phyloP scores from a whole-genome alignment of 2,797 vertebrate genomes.

The Sebastes miniatus region DNA sequence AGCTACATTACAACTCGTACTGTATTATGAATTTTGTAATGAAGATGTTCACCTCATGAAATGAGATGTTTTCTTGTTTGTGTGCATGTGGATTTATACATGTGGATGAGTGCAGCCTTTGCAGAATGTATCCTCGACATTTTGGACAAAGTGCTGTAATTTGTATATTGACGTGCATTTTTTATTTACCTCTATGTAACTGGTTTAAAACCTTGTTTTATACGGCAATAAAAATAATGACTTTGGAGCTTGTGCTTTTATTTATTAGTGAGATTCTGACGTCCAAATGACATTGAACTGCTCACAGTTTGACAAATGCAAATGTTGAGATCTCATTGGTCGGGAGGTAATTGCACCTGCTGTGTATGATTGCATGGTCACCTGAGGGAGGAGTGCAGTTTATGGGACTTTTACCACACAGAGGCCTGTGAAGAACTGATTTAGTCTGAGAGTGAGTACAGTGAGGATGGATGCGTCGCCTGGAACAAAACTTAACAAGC shows the following conservation, averaged over 20 bases:
- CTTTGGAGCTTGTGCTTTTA: slow-evolving; percentile 6
- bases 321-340: slow-evolving; percentile 45
- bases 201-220: slow-evolving; percentile 22
- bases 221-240: slow-evolving; percentile 48
- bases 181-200: slow-evolving; percentile 33
- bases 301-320: not conserved
- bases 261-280: not conserved
- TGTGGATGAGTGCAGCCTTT: slow-evolving; percentile 12
- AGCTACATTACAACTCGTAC: slow-evolving; percentile 35
- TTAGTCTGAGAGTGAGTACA: not conserved
- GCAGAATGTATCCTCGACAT: slow-evolving; percentile 17
- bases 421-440: not conserved
- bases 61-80: slow-evolving; percentile 41
- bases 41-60: slow-evolving; percentile 40
- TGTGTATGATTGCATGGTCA: slow-evolving; percentile 13
- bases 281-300: slow-evolving; percentile 6
- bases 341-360: slow-evolving; percentile 34
- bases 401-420: not conserved
- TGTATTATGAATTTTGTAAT: slow-evolving; percentile 23
- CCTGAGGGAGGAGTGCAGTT: not conserved
- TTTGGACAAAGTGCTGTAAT: slow-evolving; percentile 15
- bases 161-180: slow-evolving; percentile 26
- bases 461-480: slow-evolving; percentile 60
- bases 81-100: not conserved
- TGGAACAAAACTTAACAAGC: slow-evolving; percentile 81